Evolutionary conservation across 2,113 vertebrate genomes (phyloP), one percentile per base, ranked within the genome.

Genomic region (Cyprichromis sp.): DNA sequence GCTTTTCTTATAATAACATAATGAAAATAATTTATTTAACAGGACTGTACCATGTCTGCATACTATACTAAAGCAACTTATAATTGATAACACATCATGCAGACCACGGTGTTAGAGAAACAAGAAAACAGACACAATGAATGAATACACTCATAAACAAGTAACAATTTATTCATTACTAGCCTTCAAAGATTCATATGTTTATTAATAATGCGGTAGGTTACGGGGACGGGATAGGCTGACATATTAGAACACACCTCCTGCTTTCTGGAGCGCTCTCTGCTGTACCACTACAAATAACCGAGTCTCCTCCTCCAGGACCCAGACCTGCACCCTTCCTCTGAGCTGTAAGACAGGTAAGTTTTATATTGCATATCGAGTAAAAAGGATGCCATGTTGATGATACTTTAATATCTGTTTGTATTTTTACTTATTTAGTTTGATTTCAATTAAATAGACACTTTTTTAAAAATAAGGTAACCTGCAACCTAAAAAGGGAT

Each of bases 171-270:
- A 55, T 50, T 57, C 29, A 5, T 19, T 24, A 42, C 9, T 21
- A 34, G 34, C 17, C 2, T 5, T 81, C n/a, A 36, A 9, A 2
- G 2, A 42, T 24, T 83, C 5, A 78, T 40, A 9, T 17, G 34
- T 8, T 68, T 19, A 47, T n/a, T 76, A 66, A 36, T 82, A 21
- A 34, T 54, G 3, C 10, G 24, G 12, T 59, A 71, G 52, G 73
- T 50, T 34, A 3, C 55, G 26, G 53, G 52, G 52, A 71, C 21
- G 38, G 84, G 88, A 88, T 87, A 68, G 86, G 92, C 59, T 47
- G 68, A n/a, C 5, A 9, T 7, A 16, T 83, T 59, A 85, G 84
- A 88, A 93, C 94, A 93, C 93, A n/a, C 95, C 95, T 80, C 91
- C 87, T 87, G 29, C 9, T 78, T 26, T 79, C n/a, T 82, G 42